These are phyloP conservation scores for Penelope pileata DNA, from an alignment of 2,113 vertebrate genomes.

Conservation along the genomic window DNA sequence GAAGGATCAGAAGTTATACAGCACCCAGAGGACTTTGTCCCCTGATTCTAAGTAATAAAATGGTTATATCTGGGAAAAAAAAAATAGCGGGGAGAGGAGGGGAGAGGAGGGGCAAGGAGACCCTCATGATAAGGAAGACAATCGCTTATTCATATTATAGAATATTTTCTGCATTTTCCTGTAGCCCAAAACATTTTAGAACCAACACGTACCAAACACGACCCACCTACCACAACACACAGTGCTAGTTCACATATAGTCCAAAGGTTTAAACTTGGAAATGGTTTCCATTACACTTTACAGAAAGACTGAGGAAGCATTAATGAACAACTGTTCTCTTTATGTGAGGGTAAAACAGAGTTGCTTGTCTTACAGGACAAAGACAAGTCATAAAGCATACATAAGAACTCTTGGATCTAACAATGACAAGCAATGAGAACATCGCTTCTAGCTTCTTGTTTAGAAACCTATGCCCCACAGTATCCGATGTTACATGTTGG, in stretches of 20 bases:
- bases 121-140: not conserved
- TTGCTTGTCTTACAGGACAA: not conserved
- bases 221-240: not conserved
- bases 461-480: not conserved
- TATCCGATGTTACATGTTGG: not conserved
- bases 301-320: not conserved
- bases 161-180: not conserved
- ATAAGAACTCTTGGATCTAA: not conserved
- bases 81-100: no score
- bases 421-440: not conserved
- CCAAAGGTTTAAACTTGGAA: not conserved
- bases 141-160: not conserved
- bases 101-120: no score
- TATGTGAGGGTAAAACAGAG: not conserved
- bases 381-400: not conserved
- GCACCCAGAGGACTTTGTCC: not conserved
- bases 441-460: not conserved
- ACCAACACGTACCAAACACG: not conserved
- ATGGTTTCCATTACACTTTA: not conserved
- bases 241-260: not conserved
- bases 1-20: not conserved
- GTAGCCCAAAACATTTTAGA: not conserved
- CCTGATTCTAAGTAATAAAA: not conserved
- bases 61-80: fast-evolving
- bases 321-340: not conserved